Conservation (phyloP, 2,888 invertebrate species). For the Trissonchulus sp. region DNA sequence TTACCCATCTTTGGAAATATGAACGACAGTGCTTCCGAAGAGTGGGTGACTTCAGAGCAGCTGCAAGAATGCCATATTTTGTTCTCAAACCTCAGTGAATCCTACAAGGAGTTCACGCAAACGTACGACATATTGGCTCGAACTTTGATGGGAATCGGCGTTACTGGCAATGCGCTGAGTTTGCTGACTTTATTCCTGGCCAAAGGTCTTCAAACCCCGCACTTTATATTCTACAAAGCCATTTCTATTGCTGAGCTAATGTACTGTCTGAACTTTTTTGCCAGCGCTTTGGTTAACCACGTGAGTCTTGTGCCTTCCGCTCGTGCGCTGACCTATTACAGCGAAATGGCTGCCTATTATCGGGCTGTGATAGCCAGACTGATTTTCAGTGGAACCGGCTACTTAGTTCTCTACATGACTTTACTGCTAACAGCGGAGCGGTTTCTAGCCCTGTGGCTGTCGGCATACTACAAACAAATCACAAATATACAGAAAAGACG, state of each 20-base stretch:
- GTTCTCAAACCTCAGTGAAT: no score
- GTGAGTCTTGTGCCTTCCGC: neutral
- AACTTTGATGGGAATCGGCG: conserved; percentile 12
- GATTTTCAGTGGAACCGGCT: conserved; percentile 2
- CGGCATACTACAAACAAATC: neutral
- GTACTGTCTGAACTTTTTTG: conserved; percentile 17
- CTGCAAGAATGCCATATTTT: no score
- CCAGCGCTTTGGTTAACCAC: neutral
- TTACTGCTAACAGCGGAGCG: conserved; percentile 17
- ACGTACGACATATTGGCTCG: neutral
- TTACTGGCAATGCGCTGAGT: neutral
- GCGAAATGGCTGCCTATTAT: neutral
- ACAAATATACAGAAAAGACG: neutral
- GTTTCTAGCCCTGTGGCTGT: conserved; percentile 19
- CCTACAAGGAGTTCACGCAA: neutral
- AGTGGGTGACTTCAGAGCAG: no score
- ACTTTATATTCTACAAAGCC: conserved; percentile 23
- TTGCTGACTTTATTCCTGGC: conserved; percentile 11
- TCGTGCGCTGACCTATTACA: neutral
- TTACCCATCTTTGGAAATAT: no score
- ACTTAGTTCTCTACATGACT: conserved; percentile 22
- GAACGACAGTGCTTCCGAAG: no score
- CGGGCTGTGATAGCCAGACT: conserved; percentile 15
- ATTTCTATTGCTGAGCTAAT: conserved; percentile 1
- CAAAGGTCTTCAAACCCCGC: conserved; percentile 4